phyloP scores from a whole-genome alignment of 2,113 vertebrate species.

The Pogonocichla stellata region DNA sequence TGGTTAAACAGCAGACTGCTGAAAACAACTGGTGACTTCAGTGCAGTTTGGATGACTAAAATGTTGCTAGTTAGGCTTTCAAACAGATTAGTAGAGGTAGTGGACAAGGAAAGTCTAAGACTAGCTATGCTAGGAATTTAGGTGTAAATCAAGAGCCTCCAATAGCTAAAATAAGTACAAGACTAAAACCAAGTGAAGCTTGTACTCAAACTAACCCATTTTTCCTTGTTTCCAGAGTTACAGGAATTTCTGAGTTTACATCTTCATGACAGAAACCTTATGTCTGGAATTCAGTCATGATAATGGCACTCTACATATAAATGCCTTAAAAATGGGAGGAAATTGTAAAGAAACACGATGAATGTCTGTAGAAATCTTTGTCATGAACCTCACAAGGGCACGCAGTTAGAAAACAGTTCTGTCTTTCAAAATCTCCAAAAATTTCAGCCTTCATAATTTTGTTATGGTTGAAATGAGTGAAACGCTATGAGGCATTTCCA shows the following conservation, averaged over 20 bases:
- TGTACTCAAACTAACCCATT: neutral
- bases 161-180: neutral
- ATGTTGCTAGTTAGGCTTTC: neutral
- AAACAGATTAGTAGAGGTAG: neutral
- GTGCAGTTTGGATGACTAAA: neutral
- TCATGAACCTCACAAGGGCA: neutral
- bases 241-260: neutral
- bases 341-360: neutral
- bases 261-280: neutral
- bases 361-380: neutral
- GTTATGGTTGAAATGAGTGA: neutral
- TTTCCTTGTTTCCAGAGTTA: neutral
- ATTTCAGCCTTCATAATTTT: neutral
- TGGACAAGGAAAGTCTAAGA: neutral
- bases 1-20: neutral
- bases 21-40: neutral
- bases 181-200: neutral
- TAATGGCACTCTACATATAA: neutral
- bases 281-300: neutral
- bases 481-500: neutral
- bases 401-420: neutral
- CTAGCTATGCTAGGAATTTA: neutral
- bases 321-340: constrained; percentile 13
- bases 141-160: neutral
- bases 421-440: neutral